Percentiles rank a stretch among this genome's conserved stretches.
Conservation (phyloP, 2,113 vertebrate genomes). For the Varanus salvator region DNA sequence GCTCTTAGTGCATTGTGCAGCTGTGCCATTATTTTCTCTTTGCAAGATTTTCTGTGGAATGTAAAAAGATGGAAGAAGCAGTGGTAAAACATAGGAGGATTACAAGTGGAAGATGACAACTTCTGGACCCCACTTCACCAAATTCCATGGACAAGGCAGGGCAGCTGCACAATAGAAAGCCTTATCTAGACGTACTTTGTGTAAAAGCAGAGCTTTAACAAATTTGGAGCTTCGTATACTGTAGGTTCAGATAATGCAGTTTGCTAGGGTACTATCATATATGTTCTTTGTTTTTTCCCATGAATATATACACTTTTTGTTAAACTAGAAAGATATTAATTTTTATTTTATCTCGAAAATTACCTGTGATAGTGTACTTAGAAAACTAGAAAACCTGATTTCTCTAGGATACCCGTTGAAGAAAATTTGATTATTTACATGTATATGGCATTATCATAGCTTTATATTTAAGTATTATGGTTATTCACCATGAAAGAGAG, state of each 20-base stretch:
- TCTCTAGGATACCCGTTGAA: not conserved
- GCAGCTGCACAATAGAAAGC: no score
- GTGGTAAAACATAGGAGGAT: no score
- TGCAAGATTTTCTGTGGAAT: no score
- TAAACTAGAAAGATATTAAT: not conserved
- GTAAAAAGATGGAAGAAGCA: no score
- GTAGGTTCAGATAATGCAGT: not conserved
- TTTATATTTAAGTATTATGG: slow-evolving; percentile 40
- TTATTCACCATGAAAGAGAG: not conserved
- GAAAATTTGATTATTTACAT: slow-evolving; percentile 1
- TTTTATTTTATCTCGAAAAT: not conserved
- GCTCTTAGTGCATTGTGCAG: no score
- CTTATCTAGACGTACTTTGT: no score
- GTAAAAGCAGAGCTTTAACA: not conserved
- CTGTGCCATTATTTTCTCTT: no score
- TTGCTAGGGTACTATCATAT: not conserved
- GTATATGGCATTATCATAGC: not conserved
- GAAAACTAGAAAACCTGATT: not conserved
- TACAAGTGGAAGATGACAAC: no score
- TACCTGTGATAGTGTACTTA: not conserved
- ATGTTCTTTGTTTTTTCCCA: not conserved
- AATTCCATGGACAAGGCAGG: no score
- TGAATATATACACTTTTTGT: not conserved
- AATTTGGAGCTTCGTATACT: not conserved
- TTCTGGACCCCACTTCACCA: no score